Evolutionary conservation across 2,113 vertebrate genomes (phyloP), one percentile per base, ranked within the genome.

Genomic region (Pao palembangensis): DNA sequence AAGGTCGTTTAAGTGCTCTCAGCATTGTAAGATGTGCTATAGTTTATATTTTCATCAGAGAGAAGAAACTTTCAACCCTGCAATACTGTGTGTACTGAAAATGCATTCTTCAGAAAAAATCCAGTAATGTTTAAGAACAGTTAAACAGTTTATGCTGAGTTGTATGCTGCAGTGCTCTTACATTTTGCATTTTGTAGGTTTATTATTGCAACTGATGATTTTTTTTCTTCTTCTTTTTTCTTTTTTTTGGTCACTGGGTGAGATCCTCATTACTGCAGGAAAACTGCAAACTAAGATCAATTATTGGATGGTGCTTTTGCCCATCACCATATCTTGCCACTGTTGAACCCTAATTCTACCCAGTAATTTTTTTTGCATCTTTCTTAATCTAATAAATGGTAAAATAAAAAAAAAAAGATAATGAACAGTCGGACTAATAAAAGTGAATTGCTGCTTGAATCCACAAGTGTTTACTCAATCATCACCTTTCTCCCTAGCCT

Each of bases 401-500:
- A 28, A 28, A 28, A 25, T 25, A 28, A 47, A 16, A 47, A 47
- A 13, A n/a, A n/a, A n/a, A 47, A 13, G 2, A 16, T 4, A n/a
- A n/a, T n/a, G 13, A 47, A 46, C 14, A 15, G 14, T 38, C 25
- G n/a, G n/a, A 19, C 21, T 61, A 13, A 52, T 51, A n/a, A 42
- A 21, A 17, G 51, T 64, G 43, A 54, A 48, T 55, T 20, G 12
- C 28, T 69, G 31, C 31, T 58, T 28, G 17, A 61, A 61, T 70
- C 58, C 51, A 44, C 48, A 66, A 44, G 25, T 62, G 58, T 71
- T 75, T 77, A 67, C 65, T 69, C 34, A 2, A 18, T 62, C 8
- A 63, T 53, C 16, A 71, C 55, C 64, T 64, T 17, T 59, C 51
- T 55, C 67, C 20, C 11, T 52, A 19, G 44, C 54, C 60, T 48